Evolutionary conservation across 2,113 vertebrate genomes (phyloP).

Genomic region (Gavialis gangeticus): DNA sequence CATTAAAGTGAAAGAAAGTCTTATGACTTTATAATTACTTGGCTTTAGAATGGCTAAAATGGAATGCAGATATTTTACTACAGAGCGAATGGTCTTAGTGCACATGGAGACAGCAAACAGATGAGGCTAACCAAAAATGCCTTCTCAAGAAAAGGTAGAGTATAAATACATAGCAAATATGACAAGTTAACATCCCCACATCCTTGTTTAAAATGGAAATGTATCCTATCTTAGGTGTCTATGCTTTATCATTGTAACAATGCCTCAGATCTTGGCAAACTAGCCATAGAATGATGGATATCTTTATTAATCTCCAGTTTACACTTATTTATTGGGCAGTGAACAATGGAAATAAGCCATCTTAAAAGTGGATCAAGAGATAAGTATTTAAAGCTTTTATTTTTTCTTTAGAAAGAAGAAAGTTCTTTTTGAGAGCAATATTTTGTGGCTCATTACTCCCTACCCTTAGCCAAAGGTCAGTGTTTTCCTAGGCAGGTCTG

Average conservation of each 20-base stretch:
- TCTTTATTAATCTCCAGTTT: not conserved
- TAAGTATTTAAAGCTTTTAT: not conserved
- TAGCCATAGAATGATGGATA: not conserved
- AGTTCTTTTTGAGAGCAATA: not conserved
- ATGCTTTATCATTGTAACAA: not conserved
- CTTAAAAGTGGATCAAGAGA: not conserved
- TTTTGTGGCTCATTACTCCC: not conserved
- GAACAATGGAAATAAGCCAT: not conserved
- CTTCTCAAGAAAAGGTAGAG: not conserved
- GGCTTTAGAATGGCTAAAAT: slow-evolving; percentile 48
- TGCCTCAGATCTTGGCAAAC: not conserved
- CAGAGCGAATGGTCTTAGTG: not conserved
- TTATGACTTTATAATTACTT: slow-evolving; percentile 43
- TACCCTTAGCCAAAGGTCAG: not conserved
- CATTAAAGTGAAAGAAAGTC: slow-evolving; percentile 45
- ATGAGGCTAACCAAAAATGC: slow-evolving; percentile 1
- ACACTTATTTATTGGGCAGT: not conserved
- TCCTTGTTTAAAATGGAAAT: slow-evolving; percentile 9
- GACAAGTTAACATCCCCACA: not conserved
- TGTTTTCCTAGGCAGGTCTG: not conserved
- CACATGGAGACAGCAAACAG: slow-evolving; percentile 9
- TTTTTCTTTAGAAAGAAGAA: not conserved
- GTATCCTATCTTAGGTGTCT: not conserved
- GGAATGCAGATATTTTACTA: not conserved
- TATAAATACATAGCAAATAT: not conserved